A percentile compares a stretch with the other conserved stretches of the same genome.
Conservation (phyloP, 64 coral and sea anemone genomes). For the Exaiptasia diaphana region DNA sequence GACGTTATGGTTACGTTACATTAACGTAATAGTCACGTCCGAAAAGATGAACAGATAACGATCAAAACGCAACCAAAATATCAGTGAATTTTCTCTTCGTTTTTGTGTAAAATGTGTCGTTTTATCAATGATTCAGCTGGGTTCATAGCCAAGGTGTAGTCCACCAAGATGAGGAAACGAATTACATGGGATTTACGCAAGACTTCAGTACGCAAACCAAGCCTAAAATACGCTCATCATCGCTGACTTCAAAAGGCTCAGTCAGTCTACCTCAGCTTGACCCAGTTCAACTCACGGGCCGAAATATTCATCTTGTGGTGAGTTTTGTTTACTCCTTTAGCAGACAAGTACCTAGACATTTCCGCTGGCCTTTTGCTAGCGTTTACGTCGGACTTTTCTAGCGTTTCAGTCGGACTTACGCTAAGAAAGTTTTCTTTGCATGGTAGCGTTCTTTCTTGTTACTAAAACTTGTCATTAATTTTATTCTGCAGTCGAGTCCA, state of each 20-base stretch:
- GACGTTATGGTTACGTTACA: no score
- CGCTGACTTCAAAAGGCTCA: background rate
- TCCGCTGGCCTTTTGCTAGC: no score
- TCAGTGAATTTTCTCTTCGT: background rate
- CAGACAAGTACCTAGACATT: background rate
- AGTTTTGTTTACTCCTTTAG: background rate
- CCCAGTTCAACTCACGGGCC: conserved; percentile 49
- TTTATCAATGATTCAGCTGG: conserved; percentile 38
- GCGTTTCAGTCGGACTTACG: no score
- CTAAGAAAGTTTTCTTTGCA: no score
- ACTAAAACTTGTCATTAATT: no score
- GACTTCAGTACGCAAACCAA: conserved; percentile 36
- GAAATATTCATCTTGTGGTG: conserved; percentile 73
- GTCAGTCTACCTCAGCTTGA: conserved; percentile 73
- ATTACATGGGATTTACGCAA: conserved; percentile 35
- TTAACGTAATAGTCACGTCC: no score
- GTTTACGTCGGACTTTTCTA: no score
- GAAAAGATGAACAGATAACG: background rate
- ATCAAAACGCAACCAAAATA: no score
- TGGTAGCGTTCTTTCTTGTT: background rate
- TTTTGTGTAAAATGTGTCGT: background rate
- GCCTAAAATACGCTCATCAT: background rate
- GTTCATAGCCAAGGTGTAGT: conserved; percentile 84
- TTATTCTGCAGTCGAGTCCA: conserved; percentile 25
- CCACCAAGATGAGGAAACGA: conserved; percentile 64